A percentile compares a stretch with the other conserved stretches of the same genome.
phyloP scores from a whole-genome alignment of 2,113 vertebrate genomes.

The Turnix velox region DNA sequence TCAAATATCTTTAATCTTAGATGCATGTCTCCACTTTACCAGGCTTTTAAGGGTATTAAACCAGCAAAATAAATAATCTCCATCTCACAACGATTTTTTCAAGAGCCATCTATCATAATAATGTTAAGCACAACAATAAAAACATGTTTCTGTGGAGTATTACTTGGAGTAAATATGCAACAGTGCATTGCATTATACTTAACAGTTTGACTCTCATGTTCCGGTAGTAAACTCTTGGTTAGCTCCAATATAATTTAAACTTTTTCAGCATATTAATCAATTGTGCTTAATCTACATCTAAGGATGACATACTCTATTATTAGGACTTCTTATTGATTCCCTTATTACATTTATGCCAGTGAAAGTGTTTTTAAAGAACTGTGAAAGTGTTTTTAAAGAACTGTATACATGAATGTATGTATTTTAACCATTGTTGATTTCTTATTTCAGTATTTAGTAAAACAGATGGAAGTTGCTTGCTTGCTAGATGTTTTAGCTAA shows the following conservation, averaged over 20 bases:
- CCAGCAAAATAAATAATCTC: conserved; percentile 32
- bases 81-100: conserved; percentile 21
- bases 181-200: conserved; percentile 12
- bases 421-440: conserved; percentile 4
- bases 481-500: conserved; percentile 54
- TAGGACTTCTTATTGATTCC: neutral
- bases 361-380: neutral
- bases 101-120: neutral
- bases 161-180: conserved; percentile 24
- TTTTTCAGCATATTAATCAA: conserved; percentile 18
- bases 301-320: neutral
- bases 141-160: neutral
- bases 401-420: neutral
- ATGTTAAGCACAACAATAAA: neutral
- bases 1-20: neutral
- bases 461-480: conserved; percentile 9
- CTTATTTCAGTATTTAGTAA: neutral
- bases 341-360: neutral
- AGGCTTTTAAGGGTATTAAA: conserved; percentile 18
- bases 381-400: neutral
- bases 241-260: conserved; percentile 37
- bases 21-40: neutral
- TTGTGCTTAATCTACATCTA: conserved; percentile 11
- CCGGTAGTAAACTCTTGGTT: conserved; percentile 47
- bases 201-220: conserved; percentile 40